Percentiles rank a stretch among this genome's conserved stretches.
phyloP scores from a whole-genome alignment of 2,113 vertebrate species.

The Tenebrosternarchus preto region DNA sequence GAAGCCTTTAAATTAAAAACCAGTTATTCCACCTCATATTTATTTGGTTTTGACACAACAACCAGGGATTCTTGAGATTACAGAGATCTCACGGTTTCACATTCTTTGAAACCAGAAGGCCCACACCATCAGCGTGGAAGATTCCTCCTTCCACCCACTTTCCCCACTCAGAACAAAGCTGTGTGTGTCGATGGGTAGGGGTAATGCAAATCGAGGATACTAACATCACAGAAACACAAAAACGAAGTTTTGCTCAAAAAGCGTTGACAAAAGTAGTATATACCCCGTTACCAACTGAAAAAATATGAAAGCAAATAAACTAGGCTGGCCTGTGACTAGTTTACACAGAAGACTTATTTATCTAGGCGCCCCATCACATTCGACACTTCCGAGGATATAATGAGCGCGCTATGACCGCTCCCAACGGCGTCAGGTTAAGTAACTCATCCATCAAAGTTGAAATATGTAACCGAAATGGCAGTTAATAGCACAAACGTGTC shows the following conservation, averaged over 20 bases:
- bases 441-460: not conserved
- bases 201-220: no score
- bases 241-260: no score
- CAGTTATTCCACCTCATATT: not conserved
- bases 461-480: not conserved
- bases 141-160: not conserved
- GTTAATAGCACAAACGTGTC: not conserved
- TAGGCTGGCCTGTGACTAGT: not conserved
- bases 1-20: not conserved
- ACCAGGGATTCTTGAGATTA: not conserved
- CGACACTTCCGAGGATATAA: not conserved
- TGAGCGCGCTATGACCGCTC: no score
- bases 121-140: no score
- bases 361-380: not conserved
- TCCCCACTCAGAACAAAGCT: no score
- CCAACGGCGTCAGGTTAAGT: not conserved
- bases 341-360: not conserved
- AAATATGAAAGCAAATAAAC: not conserved
- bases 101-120: no score
- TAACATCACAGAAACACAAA: no score
- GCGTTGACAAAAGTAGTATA: not conserved
- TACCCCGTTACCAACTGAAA: not conserved
- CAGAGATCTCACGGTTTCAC: not conserved
- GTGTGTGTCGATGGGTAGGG: no score
- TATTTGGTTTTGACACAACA: not conserved